Percentiles rank a stretch among this genome's conserved stretches.
Evolutionary conservation across 2,113 vertebrate genomes (phyloP).

Genomic region (Cyphomyrus discorhynchus): DNA sequence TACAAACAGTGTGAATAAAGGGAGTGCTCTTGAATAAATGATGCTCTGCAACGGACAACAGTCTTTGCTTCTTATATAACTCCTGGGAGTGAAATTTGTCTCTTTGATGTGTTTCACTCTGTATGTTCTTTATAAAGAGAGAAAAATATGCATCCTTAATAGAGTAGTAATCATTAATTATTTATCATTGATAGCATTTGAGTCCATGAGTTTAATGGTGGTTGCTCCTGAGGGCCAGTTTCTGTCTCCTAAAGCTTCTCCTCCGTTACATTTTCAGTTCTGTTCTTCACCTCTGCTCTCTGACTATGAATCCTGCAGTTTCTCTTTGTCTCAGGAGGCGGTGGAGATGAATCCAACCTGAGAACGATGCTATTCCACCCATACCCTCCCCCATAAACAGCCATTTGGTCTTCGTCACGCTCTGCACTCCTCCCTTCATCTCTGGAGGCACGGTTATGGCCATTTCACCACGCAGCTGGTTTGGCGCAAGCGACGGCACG

Average conservation of each 20-base stretch:
- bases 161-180: neutral
- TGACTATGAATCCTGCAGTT: neutral
- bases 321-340: neutral
- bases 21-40: neutral
- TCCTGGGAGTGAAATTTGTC: neutral
- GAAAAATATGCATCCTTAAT: neutral
- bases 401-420: constrained; percentile 5
- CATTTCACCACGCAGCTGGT: neutral
- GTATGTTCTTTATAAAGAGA: neutral
- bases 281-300: neutral
- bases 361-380: neutral
- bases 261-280: neutral
- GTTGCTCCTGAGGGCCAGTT: neutral
- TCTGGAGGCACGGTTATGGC: neutral
- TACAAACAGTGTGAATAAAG: neutral
- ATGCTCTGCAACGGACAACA: neutral
- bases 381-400: neutral
- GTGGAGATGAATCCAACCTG: neutral
- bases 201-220: neutral
- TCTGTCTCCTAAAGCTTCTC: neutral
- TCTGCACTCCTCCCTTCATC: neutral
- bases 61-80: neutral
- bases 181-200: neutral
- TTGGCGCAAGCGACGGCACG: neutral
- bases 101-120: neutral